These are phyloP conservation scores for Chouioia cunea DNA, from an alignment of 2,888 invertebrate species.

Conservation along the genomic window DNA sequence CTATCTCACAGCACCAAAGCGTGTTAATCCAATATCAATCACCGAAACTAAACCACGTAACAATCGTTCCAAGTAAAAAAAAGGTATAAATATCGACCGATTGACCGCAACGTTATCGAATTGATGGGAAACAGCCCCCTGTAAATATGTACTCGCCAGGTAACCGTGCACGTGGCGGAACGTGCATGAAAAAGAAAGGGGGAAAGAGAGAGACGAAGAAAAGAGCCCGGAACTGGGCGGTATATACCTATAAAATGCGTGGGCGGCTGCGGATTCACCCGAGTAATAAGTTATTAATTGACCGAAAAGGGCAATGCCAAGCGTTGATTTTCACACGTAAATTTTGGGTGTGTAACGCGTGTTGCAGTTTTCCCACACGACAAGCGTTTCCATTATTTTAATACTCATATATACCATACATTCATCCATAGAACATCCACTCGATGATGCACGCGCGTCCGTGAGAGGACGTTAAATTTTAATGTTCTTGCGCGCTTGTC, in stretches of 20 bases:
- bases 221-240: neutral
- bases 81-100: constrained; percentile 13
- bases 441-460: constrained; percentile 12
- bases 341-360: neutral
- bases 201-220: neutral
- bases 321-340: constrained; percentile 44
- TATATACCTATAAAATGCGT: neutral
- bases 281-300: constrained; percentile 31
- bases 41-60: neutral
- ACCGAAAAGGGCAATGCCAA: neutral
- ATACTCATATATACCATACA: too few species aligned
- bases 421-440: neutral
- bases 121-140: neutral
- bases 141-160: constrained; percentile 18
- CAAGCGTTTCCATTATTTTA: constrained; percentile 25
- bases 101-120: constrained; percentile 6
- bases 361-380: constrained; percentile 29
- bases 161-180: constrained; percentile 27
- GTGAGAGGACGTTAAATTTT: constrained; percentile 31
- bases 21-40: constrained; percentile 18
- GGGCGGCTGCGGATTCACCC: constrained; percentile 20
- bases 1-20: constrained; percentile 1
- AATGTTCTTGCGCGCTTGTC: neutral
- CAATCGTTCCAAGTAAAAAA: neutral
- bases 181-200: constrained; percentile 10